phyloP scores from a whole-genome alignment of 2,888 invertebrate genomes.

The Caradrina kadenii region DNA sequence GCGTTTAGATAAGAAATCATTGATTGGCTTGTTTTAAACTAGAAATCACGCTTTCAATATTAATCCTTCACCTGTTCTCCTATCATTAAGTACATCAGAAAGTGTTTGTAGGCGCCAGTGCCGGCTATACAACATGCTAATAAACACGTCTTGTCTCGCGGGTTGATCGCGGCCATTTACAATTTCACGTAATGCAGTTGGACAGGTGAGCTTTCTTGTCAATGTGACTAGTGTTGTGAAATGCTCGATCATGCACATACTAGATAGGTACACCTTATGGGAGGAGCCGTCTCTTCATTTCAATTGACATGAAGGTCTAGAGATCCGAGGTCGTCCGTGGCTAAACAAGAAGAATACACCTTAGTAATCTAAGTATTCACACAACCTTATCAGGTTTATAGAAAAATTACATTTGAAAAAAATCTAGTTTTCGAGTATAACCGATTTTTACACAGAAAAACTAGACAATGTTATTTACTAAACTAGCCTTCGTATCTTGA shows the following conservation, averaged over 20 bases:
- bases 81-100: constrained; percentile 79
- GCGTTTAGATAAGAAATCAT: constrained; percentile 55
- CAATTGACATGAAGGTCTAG: constrained; percentile 23
- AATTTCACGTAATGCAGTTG: constrained; percentile 71
- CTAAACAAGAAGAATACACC: neutral
- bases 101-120: constrained; percentile 66
- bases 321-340: constrained; percentile 13
- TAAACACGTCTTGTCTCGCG: constrained; percentile 74
- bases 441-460: too few species aligned
- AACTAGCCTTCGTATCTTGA: neutral
- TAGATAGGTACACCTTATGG: constrained; percentile 38
- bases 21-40: constrained; percentile 61
- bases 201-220: constrained; percentile 73
- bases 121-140: constrained; percentile 63
- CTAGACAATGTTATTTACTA: too few species aligned
- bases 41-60: constrained; percentile 63
- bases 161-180: constrained; percentile 69
- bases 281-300: constrained; percentile 37
- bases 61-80: constrained; percentile 70
- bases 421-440: too few species aligned
- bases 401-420: neutral
- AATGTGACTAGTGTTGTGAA: constrained; percentile 60
- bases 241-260: constrained; percentile 50
- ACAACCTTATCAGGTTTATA: neutral
- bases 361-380: neutral